Percentiles rank a stretch among this genome's conserved stretches.
These are phyloP conservation scores for Limanda limanda DNA, from an alignment of 2,113 vertebrate species.

Conservation along the genomic window DNA sequence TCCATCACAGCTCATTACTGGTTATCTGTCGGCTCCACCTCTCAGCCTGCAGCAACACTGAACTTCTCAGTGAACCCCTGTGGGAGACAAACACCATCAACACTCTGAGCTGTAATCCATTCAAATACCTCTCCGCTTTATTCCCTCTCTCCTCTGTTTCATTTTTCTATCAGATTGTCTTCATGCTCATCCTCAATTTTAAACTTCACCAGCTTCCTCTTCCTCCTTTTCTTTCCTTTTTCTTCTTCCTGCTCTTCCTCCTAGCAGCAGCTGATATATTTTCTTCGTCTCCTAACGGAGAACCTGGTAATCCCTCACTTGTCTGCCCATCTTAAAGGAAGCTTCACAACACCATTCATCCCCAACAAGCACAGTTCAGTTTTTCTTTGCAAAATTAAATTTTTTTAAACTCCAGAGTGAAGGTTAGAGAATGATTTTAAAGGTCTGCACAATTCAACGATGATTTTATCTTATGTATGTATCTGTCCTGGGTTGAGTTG, in stretches of 20 bases:
- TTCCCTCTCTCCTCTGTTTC: conserved; percentile 14
- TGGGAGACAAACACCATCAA: conserved; percentile 62
- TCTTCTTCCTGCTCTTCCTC: conserved; percentile 20
- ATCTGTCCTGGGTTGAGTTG: too few species aligned
- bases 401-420: background rate
- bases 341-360: conserved; percentile 20
- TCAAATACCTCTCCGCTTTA: conserved; percentile 41
- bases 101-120: conserved; percentile 46
- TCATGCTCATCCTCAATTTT: conserved; percentile 9
- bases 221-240: conserved; percentile 13
- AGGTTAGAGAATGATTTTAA: background rate
- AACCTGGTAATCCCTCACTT: conserved; percentile 55
- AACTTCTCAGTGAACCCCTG: conserved; percentile 40
- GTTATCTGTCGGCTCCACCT: conserved; percentile 55
- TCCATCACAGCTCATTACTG: conserved; percentile 61
- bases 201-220: background rate
- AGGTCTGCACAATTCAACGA: background rate
- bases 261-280: conserved; percentile 24
- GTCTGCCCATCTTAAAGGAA: conserved; percentile 22
- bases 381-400: conserved; percentile 14
- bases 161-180: background rate
- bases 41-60: conserved; percentile 43
- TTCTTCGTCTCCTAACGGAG: conserved; percentile 35
- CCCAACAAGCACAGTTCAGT: conserved; percentile 23
- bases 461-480: background rate